Conservation (phyloP, 2,888 invertebrate genomes). For the Acleris laterana region DNA sequence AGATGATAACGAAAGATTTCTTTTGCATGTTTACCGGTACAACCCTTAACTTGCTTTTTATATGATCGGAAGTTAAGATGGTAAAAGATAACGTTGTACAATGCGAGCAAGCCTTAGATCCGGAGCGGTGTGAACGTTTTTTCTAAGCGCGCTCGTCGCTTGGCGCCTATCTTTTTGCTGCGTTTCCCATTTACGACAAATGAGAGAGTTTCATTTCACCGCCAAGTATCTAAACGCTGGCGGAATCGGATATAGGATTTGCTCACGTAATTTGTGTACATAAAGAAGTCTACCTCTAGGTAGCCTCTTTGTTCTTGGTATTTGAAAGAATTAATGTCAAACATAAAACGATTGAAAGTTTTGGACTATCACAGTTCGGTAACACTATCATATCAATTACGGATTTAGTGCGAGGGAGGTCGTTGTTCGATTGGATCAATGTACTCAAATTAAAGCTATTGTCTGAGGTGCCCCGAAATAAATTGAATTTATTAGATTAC, state of each 20-base stretch:
- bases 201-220: constrained; percentile 30
- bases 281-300: not conserved
- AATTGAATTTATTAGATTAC: constrained; percentile 20
- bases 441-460: constrained; percentile 28
- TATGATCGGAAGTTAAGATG: constrained; percentile 15
- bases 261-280: constrained; percentile 27
- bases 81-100: constrained; percentile 17
- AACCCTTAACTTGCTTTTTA: constrained; percentile 3
- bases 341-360: constrained; percentile 3
- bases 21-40: not conserved
- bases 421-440: constrained; percentile 19
- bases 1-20: not conserved
- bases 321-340: not conserved
- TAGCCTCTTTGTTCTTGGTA: not conserved
- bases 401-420: constrained; percentile 10
- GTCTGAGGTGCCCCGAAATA: constrained; percentile 20
- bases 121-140: constrained; percentile 29
- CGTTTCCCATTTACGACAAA: constrained; percentile 18
- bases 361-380: constrained; percentile 10
- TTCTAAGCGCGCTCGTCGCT: constrained; percentile 4
- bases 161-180: constrained; percentile 12
- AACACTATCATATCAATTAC: constrained; percentile 7
- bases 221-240: constrained; percentile 19
- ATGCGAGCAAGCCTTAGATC: constrained; percentile 21
- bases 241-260: constrained; percentile 27